Evolutionary conservation across 1,140 invertebrate genomes (phyloP).

Genomic region (Manduca sexta): DNA sequence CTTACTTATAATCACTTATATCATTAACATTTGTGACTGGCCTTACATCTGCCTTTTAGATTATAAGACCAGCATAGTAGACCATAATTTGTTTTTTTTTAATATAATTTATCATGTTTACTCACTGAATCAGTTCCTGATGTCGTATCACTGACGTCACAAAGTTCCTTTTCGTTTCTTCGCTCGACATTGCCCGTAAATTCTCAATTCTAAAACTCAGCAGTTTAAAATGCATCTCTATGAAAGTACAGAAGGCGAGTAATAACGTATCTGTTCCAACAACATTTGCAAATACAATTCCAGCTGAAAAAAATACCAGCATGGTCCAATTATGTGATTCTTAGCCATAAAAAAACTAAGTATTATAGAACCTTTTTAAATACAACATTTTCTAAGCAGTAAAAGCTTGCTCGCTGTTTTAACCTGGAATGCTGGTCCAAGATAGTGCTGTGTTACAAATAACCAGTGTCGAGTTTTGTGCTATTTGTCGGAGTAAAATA

Average conservation of each 20-base stretch:
- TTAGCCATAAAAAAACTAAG: neutral
- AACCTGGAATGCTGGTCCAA: no score
- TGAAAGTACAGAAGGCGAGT: conserved; percentile 30
- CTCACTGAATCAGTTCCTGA: conserved; percentile 41
- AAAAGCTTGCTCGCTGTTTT: no score
- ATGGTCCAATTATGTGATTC: no score
- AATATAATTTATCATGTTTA: conserved; percentile 1
- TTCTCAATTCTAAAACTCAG: conserved; percentile 26
- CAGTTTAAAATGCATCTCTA: conserved; percentile 36
- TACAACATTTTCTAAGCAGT: no score
- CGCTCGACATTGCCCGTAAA: conserved; percentile 2
- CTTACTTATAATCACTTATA: no score
- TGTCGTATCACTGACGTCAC: conserved; percentile 25
- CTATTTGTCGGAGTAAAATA: no score
- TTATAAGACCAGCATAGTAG: no score
- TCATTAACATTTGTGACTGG: no score
- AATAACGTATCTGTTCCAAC: conserved; percentile 34
- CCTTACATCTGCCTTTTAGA: no score
- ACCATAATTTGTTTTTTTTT: neutral
- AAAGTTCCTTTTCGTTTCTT: conserved; percentile 11
- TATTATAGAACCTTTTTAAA: no score
- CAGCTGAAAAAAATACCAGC: conserved; percentile 20
- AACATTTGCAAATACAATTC: conserved; percentile 23
- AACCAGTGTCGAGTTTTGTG: no score
- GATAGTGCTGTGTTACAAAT: no score